A percentile compares a stretch with the other conserved stretches of the same genome.
Evolutionary conservation across 1,140 invertebrate species (phyloP).

Genomic region (Cydia fagiglandana): DNA sequence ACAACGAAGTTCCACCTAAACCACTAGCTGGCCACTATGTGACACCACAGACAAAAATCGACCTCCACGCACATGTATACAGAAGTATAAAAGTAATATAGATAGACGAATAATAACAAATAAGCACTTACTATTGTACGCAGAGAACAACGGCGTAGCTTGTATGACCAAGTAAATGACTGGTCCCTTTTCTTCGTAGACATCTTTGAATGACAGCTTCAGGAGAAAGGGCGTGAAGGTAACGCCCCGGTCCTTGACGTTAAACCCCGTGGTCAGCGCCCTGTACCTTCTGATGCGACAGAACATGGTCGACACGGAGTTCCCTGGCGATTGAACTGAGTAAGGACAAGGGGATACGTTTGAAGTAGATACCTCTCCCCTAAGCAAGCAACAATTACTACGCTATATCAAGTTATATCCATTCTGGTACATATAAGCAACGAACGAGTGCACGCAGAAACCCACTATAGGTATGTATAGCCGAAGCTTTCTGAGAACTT

Average conservation of each 20-base stretch:
- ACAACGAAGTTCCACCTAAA: too few species aligned
- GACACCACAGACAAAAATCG: too few species aligned
- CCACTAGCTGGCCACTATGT: too few species aligned
- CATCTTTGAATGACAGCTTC: constrained; percentile 84
- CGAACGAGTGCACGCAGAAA: not conserved
- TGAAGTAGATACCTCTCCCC: constrained; percentile 8
- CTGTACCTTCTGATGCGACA: constrained; percentile 76
- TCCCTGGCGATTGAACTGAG: constrained; percentile 40
- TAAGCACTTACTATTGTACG: constrained; percentile 84
- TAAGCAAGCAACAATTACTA: not conserved
- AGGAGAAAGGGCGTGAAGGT: constrained; percentile 87
- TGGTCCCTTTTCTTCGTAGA: constrained; percentile 76
- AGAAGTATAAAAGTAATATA: too few species aligned
- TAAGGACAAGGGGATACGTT: constrained; percentile 36
- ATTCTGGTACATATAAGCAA: not conserved
- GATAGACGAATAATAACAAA: too few species aligned
- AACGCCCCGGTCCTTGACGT: constrained; percentile 81
- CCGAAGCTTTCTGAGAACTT: not conserved
- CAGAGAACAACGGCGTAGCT: constrained; percentile 85
- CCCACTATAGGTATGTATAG: not conserved
- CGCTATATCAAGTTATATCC: not conserved
- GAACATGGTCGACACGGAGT: constrained; percentile 55
- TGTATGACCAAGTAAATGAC: constrained; percentile 85
- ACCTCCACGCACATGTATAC: too few species aligned
- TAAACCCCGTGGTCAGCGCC: constrained; percentile 79